Evolutionary conservation across 2,113 vertebrate genomes (phyloP), one percentile per base, ranked within the genome.

Genomic region (Polypterus bichir): DNA sequence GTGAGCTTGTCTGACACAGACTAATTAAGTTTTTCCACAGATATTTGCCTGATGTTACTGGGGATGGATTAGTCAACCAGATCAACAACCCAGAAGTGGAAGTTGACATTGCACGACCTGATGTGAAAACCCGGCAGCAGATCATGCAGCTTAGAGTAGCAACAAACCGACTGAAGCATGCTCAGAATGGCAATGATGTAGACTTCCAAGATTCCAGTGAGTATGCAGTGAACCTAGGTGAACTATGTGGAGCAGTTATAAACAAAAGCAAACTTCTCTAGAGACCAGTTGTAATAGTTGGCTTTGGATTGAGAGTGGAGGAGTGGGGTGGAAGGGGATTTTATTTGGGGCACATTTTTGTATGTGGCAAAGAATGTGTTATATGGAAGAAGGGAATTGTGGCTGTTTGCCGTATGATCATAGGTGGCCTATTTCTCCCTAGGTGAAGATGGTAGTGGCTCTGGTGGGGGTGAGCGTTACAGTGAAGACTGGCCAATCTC

Each of bases 41-140:
- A 77, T 94, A 93, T 73, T 74, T 89, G 52, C 80, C 81, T 0
- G 82, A 86, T 1, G 90, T 92, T 65, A 87, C 74, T 1, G 86
- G 83, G 1, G 79, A 81, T 6, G 85, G 89, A 2, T 74, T 84
- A 47, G 74, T 85, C 1, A 87, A 85, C 71, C 90, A 91, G 77
- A 74, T 89, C 66, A 84, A 88, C 70, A 93, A 94, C 67, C 91
- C 91, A 0, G 90, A 93, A 76, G 73, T 93, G 66, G 81, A 87
- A 44, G 81, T 87, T 63, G 87, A 91, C 56, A 70, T 83, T 10
- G 74, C 83, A 9, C 73, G 74, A 46, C 85, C 82, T 0, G 84
- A 90, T 57, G 75, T 92, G 54, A 82, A 76, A 57, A 89, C 86
- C 3, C 81, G 88, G 7, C 83, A 86, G 76, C 77, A 86, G 46